Base-by-base conservation (phyloP, 2,888 invertebrate genomes). In the Choreutis nemorana region DNA sequence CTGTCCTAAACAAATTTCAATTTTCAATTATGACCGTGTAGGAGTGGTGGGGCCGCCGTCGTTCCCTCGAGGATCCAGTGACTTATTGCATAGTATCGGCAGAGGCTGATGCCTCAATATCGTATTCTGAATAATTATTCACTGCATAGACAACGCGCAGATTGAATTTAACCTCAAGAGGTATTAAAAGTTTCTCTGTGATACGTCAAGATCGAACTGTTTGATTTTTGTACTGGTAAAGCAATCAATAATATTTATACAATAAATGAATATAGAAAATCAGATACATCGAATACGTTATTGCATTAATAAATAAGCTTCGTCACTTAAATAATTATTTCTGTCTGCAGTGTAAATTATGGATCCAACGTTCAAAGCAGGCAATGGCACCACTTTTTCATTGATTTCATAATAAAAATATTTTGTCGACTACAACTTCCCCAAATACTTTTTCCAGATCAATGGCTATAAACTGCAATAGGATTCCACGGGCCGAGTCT, bases 1-100 rank as follows among this genome's bases (percentile, higher is more conserved):
- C 55, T 55, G 60, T 66, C 73, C 75, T 75, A 73, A 73, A 75
- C 71, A 77, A 78, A 77, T 78, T 77, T 73, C 70, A 72, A 75
- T 75, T 73, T 71, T 70, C 75, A 75, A 77, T 77, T 75, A 73
- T 68, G 59, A 50, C 41, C 52, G 55, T 48, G 57, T 54, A 60
- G 57, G 56, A 63, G 55, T 60, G 55, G 56, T 54, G 42, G 42
- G 29, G 32, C 46, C 44, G 50, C 45, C 43, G 45, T 40, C 44
- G 40, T 50, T 66, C 73, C 68, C 72, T 40, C 38, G 66, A 64
- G 75, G 51, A 50, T 43, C 48, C 51, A 34, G 52, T 71, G 67
- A 75, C 66, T 72, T 75, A 77, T 75, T 67, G 67, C 65, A 50
- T 41, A 43, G 50, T 44, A 52, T 54, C 51, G 45, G 45, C 36